A percentile compares a stretch with the other conserved stretches of the same genome.
These are phyloP conservation scores for Euglossa dilemma DNA, from an alignment of 1,140 invertebrate genomes.

Conservation along the genomic window DNA sequence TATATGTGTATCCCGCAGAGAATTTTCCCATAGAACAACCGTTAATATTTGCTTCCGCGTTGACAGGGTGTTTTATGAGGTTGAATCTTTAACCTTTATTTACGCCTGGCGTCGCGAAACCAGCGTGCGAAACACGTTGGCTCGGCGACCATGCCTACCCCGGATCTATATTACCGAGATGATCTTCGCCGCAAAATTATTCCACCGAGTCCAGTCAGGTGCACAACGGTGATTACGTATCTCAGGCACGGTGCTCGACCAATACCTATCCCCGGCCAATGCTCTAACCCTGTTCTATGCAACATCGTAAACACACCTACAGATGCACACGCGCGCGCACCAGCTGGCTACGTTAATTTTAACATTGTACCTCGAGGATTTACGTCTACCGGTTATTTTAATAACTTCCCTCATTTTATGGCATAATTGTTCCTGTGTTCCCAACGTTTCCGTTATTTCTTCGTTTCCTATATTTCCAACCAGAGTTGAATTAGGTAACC, in stretches of 20 bases:
- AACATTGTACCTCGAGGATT: neutral
- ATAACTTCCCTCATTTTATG: neutral
- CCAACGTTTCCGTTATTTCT: neutral
- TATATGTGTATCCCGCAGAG: neutral
- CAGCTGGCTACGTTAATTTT: slow-evolving; percentile 35
- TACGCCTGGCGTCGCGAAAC: neutral
- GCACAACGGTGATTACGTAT: slow-evolving; percentile 53
- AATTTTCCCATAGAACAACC: too few relatives aligned
- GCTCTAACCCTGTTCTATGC: slow-evolving; percentile 3
- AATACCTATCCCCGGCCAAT: slow-evolving; percentile 23
- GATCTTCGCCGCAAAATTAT: slow-evolving; percentile 51
- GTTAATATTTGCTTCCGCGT: neutral
- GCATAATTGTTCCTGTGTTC: neutral
- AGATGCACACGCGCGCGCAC: neutral
- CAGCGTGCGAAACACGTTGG: neutral
- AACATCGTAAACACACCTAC: slow-evolving; percentile 30
- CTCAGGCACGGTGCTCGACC: slow-evolving; percentile 31
- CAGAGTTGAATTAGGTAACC: too few relatives aligned
- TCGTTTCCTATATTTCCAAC: too few relatives aligned
- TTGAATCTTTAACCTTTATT: slow-evolving; percentile 27
- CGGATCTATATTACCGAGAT: slow-evolving; percentile 45
- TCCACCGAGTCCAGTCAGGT: slow-evolving; percentile 52
- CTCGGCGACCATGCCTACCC: neutral
- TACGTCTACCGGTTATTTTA: slow-evolving; percentile 3
- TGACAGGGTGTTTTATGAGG: neutral